A percentile compares a stretch with the other conserved stretches of the same genome.
Evolutionary conservation across 2,888 invertebrate genomes (phyloP).

Genomic region (Trachelus stipa): DNA sequence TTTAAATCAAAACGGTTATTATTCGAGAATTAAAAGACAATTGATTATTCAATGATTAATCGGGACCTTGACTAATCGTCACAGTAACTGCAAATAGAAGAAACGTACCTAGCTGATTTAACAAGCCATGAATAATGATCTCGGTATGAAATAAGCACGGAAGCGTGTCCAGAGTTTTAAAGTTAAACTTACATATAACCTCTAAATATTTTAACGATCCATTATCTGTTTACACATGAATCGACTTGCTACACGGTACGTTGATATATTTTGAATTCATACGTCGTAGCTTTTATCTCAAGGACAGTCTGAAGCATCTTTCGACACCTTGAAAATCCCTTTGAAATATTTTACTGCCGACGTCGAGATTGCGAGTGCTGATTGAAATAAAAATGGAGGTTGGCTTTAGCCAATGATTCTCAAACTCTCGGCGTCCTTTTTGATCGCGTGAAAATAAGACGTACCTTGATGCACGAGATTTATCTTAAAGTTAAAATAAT

Average conservation of each 20-base stretch:
- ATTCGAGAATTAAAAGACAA: neutral
- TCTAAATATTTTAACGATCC: neutral
- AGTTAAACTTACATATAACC: neutral
- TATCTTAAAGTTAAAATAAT: neutral
- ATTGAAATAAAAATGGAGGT: neutral
- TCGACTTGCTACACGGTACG: neutral
- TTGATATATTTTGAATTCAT: neutral
- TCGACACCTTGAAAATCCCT: neutral
- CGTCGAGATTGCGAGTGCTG: neutral
- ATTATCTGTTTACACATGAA: neutral
- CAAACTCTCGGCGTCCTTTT: neutral
- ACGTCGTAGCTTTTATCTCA: neutral
- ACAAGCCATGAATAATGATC: neutral
- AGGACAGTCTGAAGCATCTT: neutral
- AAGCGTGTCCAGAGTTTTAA: neutral
- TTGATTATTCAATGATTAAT: neutral
- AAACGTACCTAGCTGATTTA: neutral
- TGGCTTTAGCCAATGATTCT: neutral
- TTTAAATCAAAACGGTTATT: neutral
- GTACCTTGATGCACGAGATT: neutral
- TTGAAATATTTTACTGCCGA: neutral
- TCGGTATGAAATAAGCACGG: neutral
- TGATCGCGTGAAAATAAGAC: neutral
- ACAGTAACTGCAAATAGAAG: neutral
- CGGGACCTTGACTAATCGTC: neutral